Evolutionary conservation across 2,797 vertebrate genomes (phyloP).

Genomic region (Falco novaeseelandiae): DNA sequence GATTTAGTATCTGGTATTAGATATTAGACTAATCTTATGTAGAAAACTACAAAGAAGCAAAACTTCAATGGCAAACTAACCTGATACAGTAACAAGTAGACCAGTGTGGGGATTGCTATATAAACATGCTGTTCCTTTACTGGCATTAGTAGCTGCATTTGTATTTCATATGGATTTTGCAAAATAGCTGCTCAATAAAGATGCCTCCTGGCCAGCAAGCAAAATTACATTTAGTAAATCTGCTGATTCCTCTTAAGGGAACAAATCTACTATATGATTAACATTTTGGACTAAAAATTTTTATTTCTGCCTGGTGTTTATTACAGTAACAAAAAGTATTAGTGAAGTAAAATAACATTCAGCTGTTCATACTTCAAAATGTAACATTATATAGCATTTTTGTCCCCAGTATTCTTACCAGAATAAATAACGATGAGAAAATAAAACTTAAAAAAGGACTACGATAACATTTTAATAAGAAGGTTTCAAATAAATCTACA

Average conservation of each 20-base stretch:
- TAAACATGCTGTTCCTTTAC: not conserved
- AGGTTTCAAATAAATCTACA: not conserved
- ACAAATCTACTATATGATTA: not conserved
- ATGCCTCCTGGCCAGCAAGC: not conserved
- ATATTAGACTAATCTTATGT: not conserved
- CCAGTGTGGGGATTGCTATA: not conserved
- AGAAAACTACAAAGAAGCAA: not conserved
- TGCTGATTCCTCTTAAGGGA: not conserved
- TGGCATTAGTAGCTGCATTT: not conserved
- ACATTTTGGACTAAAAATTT: not conserved
- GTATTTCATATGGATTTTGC: not conserved
- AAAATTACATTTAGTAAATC: constrained; percentile 13
- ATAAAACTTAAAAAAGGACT: not conserved
- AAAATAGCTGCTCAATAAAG: not conserved
- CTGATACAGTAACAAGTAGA: not conserved
- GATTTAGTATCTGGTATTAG: not conserved
- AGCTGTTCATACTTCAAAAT: not conserved
- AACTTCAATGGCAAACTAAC: not conserved
- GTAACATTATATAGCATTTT: not conserved
- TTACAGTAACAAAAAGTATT: not conserved
- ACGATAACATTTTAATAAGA: not conserved
- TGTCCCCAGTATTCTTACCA: not conserved
- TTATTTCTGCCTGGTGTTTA: not conserved
- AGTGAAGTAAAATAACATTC: not conserved
- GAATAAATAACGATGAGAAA: not conserved